These are phyloP conservation scores for Myotis brandtii DNA, from an alignment of 2,113 vertebrate genomes.

Conservation along the genomic window DNA sequence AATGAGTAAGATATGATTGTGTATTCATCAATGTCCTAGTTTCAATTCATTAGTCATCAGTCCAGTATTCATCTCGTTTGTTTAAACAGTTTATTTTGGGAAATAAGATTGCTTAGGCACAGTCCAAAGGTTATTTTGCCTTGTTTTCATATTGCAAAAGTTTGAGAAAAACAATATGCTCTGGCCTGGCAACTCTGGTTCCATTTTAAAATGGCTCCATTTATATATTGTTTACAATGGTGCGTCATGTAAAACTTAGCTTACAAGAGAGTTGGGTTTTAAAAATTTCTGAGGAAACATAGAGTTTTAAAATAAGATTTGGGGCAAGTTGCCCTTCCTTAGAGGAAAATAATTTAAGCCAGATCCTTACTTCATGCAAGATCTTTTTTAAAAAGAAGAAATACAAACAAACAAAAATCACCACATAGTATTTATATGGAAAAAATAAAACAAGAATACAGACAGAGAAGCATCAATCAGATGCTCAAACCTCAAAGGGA, in stretches of 20 bases:
- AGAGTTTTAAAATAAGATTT: background rate
- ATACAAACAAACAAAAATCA: background rate
- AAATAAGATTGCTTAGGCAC: background rate
- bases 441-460: background rate
- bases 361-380: background rate
- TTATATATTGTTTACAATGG: background rate
- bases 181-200: background rate
- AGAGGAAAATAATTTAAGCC: background rate
- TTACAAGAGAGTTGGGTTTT: background rate
- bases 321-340: rapidly evolving
- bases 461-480: no score
- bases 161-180: background rate
- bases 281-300: background rate
- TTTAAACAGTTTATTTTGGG: background rate
- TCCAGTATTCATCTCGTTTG: background rate
- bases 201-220: background rate
- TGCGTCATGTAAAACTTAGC: background rate
- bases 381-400: background rate
- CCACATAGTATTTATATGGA: background rate
- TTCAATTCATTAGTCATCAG: background rate
- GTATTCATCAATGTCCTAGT: background rate
- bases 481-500: no score
- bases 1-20: background rate
- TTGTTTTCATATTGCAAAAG: background rate
- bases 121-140: background rate